Evolutionary conservation across 2,113 vertebrate species (phyloP).

Genomic region (Potamarius usumacintae): DNA sequence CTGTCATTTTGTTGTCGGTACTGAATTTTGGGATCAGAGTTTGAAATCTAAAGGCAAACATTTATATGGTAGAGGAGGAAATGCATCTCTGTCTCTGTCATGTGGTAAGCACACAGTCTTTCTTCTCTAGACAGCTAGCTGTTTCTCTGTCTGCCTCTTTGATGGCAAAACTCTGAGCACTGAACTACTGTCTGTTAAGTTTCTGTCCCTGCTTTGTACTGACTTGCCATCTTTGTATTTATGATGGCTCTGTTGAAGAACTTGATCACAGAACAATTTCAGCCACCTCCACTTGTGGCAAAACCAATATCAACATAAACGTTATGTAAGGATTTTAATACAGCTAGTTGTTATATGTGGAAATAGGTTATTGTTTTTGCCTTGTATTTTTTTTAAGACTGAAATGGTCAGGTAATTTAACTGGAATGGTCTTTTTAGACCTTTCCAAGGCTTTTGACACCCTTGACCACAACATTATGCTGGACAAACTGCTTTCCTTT

Average conservation of each 20-base stretch:
- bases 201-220: background rate
- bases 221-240: background rate
- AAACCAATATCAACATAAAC: background rate
- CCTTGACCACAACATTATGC: too few relatives aligned
- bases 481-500: too few relatives aligned
- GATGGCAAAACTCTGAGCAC: background rate
- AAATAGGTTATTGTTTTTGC: background rate
- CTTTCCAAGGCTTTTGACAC: too few relatives aligned
- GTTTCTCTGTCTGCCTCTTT: background rate
- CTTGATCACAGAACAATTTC: background rate
- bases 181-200: background rate
- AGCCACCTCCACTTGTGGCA: background rate
- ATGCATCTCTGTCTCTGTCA: background rate
- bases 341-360: background rate
- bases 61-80: background rate
- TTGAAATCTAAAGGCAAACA: background rate
- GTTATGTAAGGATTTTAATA: background rate
- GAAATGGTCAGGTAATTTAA: too few relatives aligned
- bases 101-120: background rate
- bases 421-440: too few relatives aligned
- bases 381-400: background rate
- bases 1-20: background rate
- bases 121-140: background rate
- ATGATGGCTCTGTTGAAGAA: background rate
- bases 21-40: background rate